Percentiles rank a stretch among this genome's conserved stretches.
These are phyloP conservation scores for Holothuria glaberrima DNA, from an alignment of 35 echinoderm and acorn worm genomes.

Conservation along the genomic window DNA sequence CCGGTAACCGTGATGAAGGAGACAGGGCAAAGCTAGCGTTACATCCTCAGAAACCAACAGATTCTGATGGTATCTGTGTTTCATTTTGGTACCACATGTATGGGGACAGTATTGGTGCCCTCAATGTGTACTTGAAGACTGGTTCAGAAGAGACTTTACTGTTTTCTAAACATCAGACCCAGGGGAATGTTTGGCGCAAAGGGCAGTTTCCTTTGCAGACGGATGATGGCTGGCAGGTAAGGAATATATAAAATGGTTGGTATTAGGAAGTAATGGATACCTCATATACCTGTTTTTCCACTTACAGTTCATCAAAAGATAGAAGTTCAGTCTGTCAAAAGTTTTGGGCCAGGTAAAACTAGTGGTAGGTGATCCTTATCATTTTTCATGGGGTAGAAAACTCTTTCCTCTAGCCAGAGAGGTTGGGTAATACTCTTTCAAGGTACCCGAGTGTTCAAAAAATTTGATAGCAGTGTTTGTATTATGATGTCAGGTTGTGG, in stretches of 20 bases:
- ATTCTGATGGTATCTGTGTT: constrained; percentile 1
- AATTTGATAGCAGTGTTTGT: too few relatives aligned
- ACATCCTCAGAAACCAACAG: constrained; percentile 56
- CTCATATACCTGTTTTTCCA: too few relatives aligned
- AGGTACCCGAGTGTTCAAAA: too few relatives aligned
- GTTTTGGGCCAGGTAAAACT: too few relatives aligned
- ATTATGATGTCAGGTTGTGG: too few relatives aligned
- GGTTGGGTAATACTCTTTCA: too few relatives aligned
- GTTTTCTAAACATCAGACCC: constrained; percentile 82
- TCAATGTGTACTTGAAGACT: constrained; percentile 53
- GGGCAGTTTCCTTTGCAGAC: constrained; percentile 44
- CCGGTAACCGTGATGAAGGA: not conserved
- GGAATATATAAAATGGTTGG: not conserved
- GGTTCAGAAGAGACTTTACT: constrained; percentile 57
- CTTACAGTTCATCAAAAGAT: too few relatives aligned
- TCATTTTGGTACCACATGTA: constrained; percentile 72
- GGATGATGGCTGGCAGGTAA: constrained; percentile 51
- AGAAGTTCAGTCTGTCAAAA: too few relatives aligned
- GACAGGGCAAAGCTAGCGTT: constrained; percentile 25
- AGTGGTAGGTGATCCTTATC: too few relatives aligned
- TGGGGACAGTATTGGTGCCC: constrained; percentile 31
- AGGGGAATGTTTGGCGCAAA: constrained; percentile 88
- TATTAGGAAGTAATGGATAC: too few relatives aligned
- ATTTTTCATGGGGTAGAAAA: too few relatives aligned
- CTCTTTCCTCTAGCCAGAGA: too few relatives aligned